A percentile compares a stretch with the other conserved stretches of the same genome.
phyloP scores from a whole-genome alignment of 64 coral and sea anemone species.

The Dendronephthya gigantea region DNA sequence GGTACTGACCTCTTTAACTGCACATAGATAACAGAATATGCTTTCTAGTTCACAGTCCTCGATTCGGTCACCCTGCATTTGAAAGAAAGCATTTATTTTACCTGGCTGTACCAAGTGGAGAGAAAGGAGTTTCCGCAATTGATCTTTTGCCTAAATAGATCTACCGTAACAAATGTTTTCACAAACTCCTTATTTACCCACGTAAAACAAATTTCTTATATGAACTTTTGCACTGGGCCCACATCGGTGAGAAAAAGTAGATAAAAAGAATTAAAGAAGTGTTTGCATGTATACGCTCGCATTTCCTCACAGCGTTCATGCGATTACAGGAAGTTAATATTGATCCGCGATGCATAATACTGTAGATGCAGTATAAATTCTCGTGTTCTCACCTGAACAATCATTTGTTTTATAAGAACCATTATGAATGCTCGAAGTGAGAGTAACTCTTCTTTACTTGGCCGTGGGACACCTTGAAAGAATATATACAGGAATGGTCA shows the following conservation, averaged over 20 bases:
- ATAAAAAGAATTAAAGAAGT: no score
- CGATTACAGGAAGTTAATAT: background rate
- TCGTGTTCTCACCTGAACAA: conserved; percentile 59
- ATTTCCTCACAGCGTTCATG: no score
- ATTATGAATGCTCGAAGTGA: conserved; percentile 82
- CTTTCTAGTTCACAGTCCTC: conserved; percentile 83
- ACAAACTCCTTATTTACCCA: no score
- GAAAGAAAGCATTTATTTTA: background rate
- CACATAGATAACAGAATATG: conserved; percentile 70
- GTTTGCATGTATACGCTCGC: no score
- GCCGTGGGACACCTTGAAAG: conserved; percentile 18
- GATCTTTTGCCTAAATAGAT: no score
- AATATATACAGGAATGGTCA: background rate
- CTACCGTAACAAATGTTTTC: no score
- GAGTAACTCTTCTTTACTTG: conserved; percentile 64
- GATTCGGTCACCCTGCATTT: conserved; percentile 72
- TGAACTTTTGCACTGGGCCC: no score
- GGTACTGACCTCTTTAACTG: conserved; percentile 55
- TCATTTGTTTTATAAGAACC: conserved; percentile 85
- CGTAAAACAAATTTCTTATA: no score
- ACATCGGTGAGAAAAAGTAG: no score
- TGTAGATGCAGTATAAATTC: background rate
- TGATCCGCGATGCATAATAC: background rate
- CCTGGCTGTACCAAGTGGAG: background rate
- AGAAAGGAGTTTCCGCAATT: background rate